Percentiles rank a stretch among this genome's conserved stretches.
These are phyloP conservation scores for Oryzias javanicus DNA, from an alignment of 2,113 vertebrate genomes.

Conservation along the genomic window DNA sequence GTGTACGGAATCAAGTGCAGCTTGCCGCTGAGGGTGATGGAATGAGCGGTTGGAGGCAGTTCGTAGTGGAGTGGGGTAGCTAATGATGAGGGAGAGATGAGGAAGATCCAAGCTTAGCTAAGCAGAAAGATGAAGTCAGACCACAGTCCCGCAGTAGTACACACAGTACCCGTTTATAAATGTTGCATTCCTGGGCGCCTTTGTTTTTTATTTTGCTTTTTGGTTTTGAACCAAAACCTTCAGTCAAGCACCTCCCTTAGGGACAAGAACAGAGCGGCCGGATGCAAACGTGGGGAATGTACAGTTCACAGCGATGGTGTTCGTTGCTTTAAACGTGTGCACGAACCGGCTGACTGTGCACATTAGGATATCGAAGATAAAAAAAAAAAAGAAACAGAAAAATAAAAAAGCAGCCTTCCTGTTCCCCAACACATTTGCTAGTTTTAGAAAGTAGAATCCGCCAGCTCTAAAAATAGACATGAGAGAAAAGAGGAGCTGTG, in stretches of 20 bases:
- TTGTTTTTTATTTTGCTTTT: constrained; percentile 48
- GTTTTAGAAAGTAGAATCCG: constrained; percentile 79
- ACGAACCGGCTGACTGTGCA: constrained; percentile 27
- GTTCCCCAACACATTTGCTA: constrained; percentile 72
- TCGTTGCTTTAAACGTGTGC: constrained; percentile 36
- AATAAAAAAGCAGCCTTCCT: constrained; percentile 34
- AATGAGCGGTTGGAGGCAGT: constrained; percentile 32
- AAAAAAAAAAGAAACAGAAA: constrained; percentile 9
- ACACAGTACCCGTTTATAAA: constrained; percentile 37
- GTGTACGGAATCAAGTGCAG: constrained; percentile 35
- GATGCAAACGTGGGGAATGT: constrained; percentile 56
- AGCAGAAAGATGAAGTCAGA: constrained; percentile 68
- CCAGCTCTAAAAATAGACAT: constrained; percentile 81
- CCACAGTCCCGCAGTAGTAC: constrained; percentile 38
- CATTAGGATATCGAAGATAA: constrained; percentile 45
- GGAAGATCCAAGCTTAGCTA: constrained; percentile 69
- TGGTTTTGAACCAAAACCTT: constrained; percentile 62
- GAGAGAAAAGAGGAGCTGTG: constrained; percentile 61
- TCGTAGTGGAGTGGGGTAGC: constrained; percentile 50
- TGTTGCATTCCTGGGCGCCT: constrained; percentile 33
- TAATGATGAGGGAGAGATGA: constrained; percentile 69
- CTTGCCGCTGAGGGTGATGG: constrained; percentile 40
- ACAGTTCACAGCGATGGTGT: constrained; percentile 19
- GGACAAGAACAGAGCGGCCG: constrained; percentile 41
- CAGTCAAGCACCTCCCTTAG: constrained; percentile 49